Evolutionary conservation across 2,113 vertebrate species (phyloP).

Genomic region (Deroptyus accipitrinus): DNA sequence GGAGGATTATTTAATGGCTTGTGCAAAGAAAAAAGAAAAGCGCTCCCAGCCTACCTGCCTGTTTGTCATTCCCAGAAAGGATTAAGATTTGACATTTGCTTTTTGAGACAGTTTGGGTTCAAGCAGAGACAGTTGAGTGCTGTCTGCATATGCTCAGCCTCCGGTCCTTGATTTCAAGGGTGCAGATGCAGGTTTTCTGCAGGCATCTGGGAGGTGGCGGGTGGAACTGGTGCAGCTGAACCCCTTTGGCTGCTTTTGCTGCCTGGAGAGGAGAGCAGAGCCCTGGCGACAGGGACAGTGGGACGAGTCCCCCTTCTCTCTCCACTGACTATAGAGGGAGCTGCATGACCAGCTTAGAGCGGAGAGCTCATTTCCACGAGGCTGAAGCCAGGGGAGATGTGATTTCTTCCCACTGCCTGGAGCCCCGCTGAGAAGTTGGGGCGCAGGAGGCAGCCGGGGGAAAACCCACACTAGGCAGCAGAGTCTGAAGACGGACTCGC

Average conservation of each 20-base stretch:
- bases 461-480: rapidly evolving
- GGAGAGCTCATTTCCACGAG: background rate
- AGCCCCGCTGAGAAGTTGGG: background rate
- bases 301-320: background rate
- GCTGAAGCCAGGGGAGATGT: background rate
- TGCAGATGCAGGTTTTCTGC: background rate
- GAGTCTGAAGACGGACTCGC: rapidly evolving
- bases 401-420: background rate
- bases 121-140: background rate
- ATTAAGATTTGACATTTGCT: background rate
- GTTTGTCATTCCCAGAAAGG: background rate
- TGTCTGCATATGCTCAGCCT: background rate
- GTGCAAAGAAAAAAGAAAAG: background rate
- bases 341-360: conserved; percentile 32
- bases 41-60: background rate
- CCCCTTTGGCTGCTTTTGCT: background rate
- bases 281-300: background rate
- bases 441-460: rapidly evolving
- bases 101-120: background rate
- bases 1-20: background rate
- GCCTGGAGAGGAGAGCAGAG: background rate
- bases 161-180: rapidly evolving
- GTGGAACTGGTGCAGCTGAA: rapidly evolving
- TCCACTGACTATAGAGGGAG: conserved; percentile 63
- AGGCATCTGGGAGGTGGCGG: background rate